A percentile compares a stretch with the other conserved stretches of the same genome.
phyloP scores from a whole-genome alignment of 2,888 invertebrate species.

The Masnerella sp. region DNA sequence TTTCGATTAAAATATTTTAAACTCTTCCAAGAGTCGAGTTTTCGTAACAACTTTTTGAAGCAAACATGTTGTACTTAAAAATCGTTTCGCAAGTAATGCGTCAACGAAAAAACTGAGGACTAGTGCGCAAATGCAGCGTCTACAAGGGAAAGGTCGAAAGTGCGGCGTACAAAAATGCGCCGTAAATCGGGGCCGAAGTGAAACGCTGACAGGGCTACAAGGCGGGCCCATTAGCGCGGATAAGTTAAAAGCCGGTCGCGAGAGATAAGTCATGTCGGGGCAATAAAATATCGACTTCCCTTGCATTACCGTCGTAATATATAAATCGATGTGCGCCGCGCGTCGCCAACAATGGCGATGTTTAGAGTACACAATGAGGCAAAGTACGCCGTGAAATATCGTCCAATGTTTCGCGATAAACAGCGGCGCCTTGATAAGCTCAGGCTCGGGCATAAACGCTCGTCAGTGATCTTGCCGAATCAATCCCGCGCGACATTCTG shows the following conservation, averaged over 20 bases:
- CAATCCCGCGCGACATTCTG: conserved; percentile 52
- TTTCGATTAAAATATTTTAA: too few relatives aligned
- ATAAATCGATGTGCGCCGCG: conserved; percentile 27
- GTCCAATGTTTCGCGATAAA: conserved; percentile 42
- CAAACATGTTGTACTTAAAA: too few relatives aligned
- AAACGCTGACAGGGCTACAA: conserved; percentile 41
- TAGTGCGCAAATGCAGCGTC: too few relatives aligned
- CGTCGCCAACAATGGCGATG: conserved; percentile 7
- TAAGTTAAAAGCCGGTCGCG: conserved; percentile 39
- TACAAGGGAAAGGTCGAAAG: too few relatives aligned
- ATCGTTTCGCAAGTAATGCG: too few relatives aligned
- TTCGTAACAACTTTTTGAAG: too few relatives aligned
- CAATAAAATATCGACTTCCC: conserved; percentile 62
- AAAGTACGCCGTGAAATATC: conserved; percentile 39
- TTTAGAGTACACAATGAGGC: conserved; percentile 15
- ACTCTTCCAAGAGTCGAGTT: too few relatives aligned
- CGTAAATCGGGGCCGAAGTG: conserved; percentile 22
- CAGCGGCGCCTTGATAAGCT: conserved; percentile 41
- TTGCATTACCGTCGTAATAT: conserved; percentile 32
- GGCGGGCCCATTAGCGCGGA: conserved; percentile 45
- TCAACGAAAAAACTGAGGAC: too few relatives aligned
- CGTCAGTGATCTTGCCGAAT: conserved; percentile 51
- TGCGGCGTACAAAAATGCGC: conserved; percentile 25
- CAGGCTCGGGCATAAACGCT: conserved; percentile 37
- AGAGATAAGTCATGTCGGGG: conserved; percentile 53